Percentiles rank a stretch among this genome's conserved stretches.
Evolutionary conservation across 2,113 vertebrate genomes (phyloP).

Genomic region (Carassius auratus): DNA sequence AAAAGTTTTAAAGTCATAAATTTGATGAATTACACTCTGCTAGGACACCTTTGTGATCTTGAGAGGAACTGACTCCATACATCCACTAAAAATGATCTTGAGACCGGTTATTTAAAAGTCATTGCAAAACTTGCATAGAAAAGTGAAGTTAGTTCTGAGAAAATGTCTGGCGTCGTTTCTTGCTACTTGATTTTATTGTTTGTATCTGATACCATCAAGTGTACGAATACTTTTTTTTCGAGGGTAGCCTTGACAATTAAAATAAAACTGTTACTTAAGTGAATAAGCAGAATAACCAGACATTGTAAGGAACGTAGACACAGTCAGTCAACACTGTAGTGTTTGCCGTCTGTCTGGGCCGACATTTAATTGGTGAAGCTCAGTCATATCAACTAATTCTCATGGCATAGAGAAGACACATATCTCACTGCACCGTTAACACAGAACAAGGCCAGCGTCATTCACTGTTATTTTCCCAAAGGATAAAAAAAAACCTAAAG

Average conservation of each 20-base stretch:
- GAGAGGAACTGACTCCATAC: slow-evolving; percentile 17
- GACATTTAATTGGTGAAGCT: slow-evolving; percentile 33
- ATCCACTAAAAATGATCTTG: slow-evolving; percentile 37
- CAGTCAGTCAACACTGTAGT: slow-evolving; percentile 53
- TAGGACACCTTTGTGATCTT: background rate
- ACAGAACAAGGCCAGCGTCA: slow-evolving; percentile 3
- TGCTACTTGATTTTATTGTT: background rate
- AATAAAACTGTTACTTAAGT: slow-evolving; percentile 6
- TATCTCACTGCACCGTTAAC: slow-evolving; percentile 45
- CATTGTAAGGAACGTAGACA: slow-evolving; percentile 44
- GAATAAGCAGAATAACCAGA: slow-evolving; percentile 42
- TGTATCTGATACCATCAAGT: background rate
- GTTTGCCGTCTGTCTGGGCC: slow-evolving; percentile 68
- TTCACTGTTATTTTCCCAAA: slow-evolving; percentile 29
- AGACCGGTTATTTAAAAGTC: slow-evolving; percentile 4
- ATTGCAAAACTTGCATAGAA: slow-evolving; percentile 26
- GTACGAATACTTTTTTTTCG: background rate
- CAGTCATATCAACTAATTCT: slow-evolving; percentile 38
- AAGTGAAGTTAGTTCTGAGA: slow-evolving; percentile 56
- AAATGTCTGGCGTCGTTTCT: slow-evolving; percentile 48
- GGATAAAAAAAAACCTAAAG: slow-evolving; percentile 14
- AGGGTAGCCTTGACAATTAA: background rate
- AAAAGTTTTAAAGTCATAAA: too few species aligned
- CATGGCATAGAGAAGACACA: slow-evolving; percentile 32
- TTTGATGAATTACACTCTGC: too few species aligned